phyloP scores from a whole-genome alignment of 2,797 vertebrate genomes.

The Orientallactaga sibirica region DNA sequence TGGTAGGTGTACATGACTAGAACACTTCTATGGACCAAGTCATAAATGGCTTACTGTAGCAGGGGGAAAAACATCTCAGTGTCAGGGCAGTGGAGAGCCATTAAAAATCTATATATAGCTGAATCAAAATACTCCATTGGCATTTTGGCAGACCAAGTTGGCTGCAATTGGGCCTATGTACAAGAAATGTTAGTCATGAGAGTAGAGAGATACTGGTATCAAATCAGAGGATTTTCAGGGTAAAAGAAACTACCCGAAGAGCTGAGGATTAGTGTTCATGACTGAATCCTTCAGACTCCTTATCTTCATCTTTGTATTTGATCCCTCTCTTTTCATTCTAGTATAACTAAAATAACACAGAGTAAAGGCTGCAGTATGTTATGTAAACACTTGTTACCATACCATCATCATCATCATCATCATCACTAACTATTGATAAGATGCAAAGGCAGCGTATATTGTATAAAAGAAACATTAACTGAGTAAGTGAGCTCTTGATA shows the following conservation, averaged over 20 bases:
- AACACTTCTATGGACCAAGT: fast-evolving
- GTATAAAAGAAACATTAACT: background rate
- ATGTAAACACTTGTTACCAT: background rate
- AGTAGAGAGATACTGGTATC: background rate
- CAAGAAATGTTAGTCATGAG: background rate
- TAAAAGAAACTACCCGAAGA: fast-evolving
- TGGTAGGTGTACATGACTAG: background rate
- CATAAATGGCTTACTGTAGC: background rate
- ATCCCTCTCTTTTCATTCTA: background rate
- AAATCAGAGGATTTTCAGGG: background rate
- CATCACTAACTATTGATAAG: background rate
- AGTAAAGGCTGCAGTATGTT: background rate
- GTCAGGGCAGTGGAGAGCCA: background rate
- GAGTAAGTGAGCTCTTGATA: background rate
- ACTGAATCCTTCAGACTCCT: background rate
- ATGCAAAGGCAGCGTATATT: background rate
- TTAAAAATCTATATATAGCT: background rate
- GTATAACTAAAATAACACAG: background rate
- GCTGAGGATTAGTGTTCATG: background rate
- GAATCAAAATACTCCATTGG: background rate
- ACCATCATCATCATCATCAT: background rate
- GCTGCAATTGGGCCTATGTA: fast-evolving
- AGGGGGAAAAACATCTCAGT: background rate
- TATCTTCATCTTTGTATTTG: background rate
- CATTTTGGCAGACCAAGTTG: background rate